Percentiles rank a stretch among this genome's conserved stretches.
Conservation (phyloP, 2,888 invertebrate species). For the Philereme vetulata region DNA sequence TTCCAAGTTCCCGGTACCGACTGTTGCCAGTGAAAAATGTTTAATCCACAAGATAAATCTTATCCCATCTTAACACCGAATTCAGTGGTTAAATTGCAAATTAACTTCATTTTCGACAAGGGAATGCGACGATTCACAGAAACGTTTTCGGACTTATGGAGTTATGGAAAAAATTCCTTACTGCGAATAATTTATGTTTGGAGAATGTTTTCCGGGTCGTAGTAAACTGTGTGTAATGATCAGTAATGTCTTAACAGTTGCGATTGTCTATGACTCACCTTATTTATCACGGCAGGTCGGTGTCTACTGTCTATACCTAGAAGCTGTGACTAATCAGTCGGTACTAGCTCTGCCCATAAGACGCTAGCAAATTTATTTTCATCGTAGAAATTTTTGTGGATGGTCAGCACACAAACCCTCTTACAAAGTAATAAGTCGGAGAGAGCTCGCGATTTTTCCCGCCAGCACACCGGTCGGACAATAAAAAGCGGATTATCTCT, state of each 20-base stretch:
- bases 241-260: constrained; percentile 40
- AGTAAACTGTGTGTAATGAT: constrained; percentile 38
- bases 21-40: constrained; percentile 40
- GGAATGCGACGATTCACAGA: constrained; percentile 27
- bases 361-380: constrained; percentile 36
- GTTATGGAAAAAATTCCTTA: constrained; percentile 34
- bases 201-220: constrained; percentile 37
- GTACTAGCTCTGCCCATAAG: constrained; percentile 34
- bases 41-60: constrained; percentile 41
- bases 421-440: constrained; percentile 44
- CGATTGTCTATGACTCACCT: constrained; percentile 63
- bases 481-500: constrained; percentile 71
- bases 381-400: constrained; percentile 36
- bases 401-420: constrained; percentile 41
- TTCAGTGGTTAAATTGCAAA: constrained; percentile 41
- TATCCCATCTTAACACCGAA: constrained; percentile 27
- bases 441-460: constrained; percentile 51
- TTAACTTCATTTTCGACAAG: constrained; percentile 36
- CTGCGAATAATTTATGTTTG: constrained; percentile 33
- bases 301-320: constrained; percentile 49
- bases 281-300: constrained; percentile 52
- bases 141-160: constrained; percentile 21
- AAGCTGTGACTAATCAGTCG: constrained; percentile 65
- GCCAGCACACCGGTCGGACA: constrained; percentile 48
- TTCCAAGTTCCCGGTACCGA: constrained; percentile 35